Base-by-base conservation (phyloP, 2,113 vertebrate genomes). In the Perccottus glenii region DNA sequence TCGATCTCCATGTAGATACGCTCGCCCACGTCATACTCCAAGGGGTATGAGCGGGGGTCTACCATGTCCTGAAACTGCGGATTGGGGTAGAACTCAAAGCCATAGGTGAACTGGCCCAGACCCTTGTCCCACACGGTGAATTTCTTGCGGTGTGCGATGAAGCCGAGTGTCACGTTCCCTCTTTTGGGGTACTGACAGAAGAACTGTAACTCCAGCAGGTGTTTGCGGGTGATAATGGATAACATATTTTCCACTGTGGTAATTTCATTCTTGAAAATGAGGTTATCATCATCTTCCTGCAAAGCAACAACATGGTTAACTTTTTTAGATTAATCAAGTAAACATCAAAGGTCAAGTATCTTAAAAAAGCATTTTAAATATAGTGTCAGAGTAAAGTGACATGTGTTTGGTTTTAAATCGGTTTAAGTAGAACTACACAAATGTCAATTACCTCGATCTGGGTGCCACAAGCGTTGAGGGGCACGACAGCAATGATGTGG, bases 241-340 rank as follows among this genome's bases (percentile, higher is more conserved):
- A 0, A 4, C 0, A 0, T 0, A n/a, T 75, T 45, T 12, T 90
- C 87, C 0, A 81, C 51, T 0, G 87, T 70, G 33, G 78, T 84
- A 40, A 91, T 86, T 70, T 89, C 85, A 48, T 93, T 93, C 65
- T 82, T 90, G 76, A 93, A 93, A 4, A 84, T 72, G 0, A 93
- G 81, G 48, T 84, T 57, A 0, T 86, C 57, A 0, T 77, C 75
- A 8, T 89, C 87, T 51, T 92, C 91, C 90, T 93, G 82, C 11
- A 47, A 38, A 59, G 35, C 7, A 63, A 27, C 33, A 0, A 14
- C 1, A 6, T 50, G 5, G 8, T 12, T 5, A 40, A 27, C 15
- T 10, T 11, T 5, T 11, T 32, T 15, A 35, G 5, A 11, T 11
- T 1, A 27, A 27, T 2, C 1, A 27, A 27, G 19, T 27, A 27